Evolutionary conservation across 2,888 invertebrate genomes (phyloP), one percentile per base, ranked within the genome.

Genomic region (Aelia acuminata): DNA sequence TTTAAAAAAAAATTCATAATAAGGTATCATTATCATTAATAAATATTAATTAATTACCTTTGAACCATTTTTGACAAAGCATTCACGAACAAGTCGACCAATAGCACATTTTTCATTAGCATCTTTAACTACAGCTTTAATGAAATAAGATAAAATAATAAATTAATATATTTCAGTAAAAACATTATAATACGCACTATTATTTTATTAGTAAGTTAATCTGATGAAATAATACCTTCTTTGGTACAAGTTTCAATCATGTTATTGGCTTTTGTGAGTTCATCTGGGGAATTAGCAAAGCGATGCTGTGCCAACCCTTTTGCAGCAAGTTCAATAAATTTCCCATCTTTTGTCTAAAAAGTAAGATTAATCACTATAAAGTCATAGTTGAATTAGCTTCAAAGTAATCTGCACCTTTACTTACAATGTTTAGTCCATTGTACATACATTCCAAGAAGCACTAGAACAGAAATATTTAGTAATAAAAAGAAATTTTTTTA

Each of bases 371-470:
- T 39, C 18, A 63, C 26, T 39, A 70, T 35, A 48, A 43, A 70
- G 39, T 15, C 8, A 70, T 5, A 87, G 3, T 70, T 87, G 3
- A 35, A 47, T 39, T 75, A 49, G 22, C n/a, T 53, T 39, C 31
- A n/a, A 57, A 22, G 20, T n/a, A 57, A 20, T 8, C n/a, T 22
- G 8, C 53, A 84, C 3, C 48, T 50, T 13, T 88, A 90, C 90
- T 90, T 89, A 91, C 90, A 84, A 91, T 70, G 43, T 90, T 90
- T 20, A 91, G 84, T 75, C 90, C 90, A 35, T 89, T 89, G 88
- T 91, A 91, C 84, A 91, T 90, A 48, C 91, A 91, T 85, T 91
- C 90, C 89, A 91, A 89, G 84, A 90, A 91, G 86, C 91, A 91
- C 89, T 90, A 89, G 80, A 90, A 90, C 31, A 75, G 35, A 85